phyloP scores from a whole-genome alignment of 2,113 vertebrate genomes.

The Theristicus caerulescens region DNA sequence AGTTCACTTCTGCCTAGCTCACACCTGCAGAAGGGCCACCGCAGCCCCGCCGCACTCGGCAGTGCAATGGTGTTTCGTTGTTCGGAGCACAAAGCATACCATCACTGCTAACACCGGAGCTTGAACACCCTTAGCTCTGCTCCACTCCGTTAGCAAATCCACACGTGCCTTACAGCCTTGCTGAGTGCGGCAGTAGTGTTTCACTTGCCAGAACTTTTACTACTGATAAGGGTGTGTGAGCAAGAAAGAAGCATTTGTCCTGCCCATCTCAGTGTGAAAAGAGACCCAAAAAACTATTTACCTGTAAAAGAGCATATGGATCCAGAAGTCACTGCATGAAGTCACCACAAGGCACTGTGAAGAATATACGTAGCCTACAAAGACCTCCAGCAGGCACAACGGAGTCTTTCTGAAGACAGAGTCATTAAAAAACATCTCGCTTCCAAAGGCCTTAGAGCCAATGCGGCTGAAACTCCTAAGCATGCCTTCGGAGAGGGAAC shows the following conservation, averaged over 20 bases:
- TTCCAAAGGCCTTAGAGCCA: neutral
- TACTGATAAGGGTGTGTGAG: neutral
- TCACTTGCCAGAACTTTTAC: accelerated
- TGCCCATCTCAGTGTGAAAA: neutral
- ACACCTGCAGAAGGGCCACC: neutral
- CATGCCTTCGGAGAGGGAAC: neutral
- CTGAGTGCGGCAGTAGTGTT: neutral
- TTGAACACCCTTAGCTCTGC: neutral
- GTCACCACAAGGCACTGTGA: neutral
- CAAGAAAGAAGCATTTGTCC: neutral
- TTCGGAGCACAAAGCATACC: accelerated
- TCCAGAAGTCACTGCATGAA: neutral
- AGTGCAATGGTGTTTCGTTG: too few species aligned
- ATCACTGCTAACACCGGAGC: accelerated
- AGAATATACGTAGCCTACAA: neutral
- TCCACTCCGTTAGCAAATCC: neutral
- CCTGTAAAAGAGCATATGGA: neutral
- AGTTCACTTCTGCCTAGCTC: neutral
- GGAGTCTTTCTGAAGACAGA: neutral
- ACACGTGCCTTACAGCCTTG: neutral
- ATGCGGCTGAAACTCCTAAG: neutral
- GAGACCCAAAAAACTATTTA: neutral
- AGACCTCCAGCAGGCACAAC: neutral
- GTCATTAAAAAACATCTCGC: neutral
- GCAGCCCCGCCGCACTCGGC: neutral